Conservation (phyloP, 2,888 invertebrate species). For the Drosophila paranaensis region DNA sequence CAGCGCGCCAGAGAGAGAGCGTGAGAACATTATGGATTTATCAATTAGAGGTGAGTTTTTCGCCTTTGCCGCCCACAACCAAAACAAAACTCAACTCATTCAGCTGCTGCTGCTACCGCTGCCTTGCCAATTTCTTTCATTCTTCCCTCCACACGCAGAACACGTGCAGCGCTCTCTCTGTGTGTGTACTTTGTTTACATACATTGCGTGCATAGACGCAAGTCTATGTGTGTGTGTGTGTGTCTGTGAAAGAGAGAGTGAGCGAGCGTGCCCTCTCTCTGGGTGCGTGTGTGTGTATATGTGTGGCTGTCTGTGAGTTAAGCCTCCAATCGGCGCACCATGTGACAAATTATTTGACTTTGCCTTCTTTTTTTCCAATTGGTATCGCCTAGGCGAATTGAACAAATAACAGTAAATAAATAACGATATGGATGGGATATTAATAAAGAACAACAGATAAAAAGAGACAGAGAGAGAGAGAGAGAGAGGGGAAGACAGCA, state of each 20-base stretch:
- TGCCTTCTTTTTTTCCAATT: conserved; percentile 57
- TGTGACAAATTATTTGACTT: conserved; percentile 76
- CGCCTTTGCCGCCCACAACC: background rate
- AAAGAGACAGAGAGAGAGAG: background rate
- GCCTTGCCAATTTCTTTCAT: conserved; percentile 30
- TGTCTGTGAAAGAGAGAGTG: conserved; percentile 14
- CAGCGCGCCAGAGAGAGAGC: conserved; percentile 25
- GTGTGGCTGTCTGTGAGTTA: conserved; percentile 38
- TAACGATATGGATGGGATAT: conserved; percentile 37
- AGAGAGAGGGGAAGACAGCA: background rate
- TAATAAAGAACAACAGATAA: conserved; percentile 32
- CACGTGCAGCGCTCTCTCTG: conserved; percentile 41
- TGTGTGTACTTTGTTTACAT: conserved; percentile 67
- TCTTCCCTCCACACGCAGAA: conserved; percentile 20
- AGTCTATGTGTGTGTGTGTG: conserved; percentile 22
- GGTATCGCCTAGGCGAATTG: conserved; percentile 40
- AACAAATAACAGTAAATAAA: conserved; percentile 60
- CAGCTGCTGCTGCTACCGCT: conserved; percentile 16
- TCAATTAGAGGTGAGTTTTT: conserved; percentile 78
- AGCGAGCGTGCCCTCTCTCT: conserved; percentile 11
- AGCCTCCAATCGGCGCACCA: conserved; percentile 49
- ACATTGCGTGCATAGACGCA: conserved; percentile 5
- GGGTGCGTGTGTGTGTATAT: conserved; percentile 17
- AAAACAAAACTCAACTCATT: conserved; percentile 42
- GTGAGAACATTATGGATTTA: conserved; percentile 80